Evolutionary conservation across 2,797 vertebrate genomes (phyloP), one percentile per base, ranked within the genome.

Genomic region (Acanthurus leucopareius): DNA sequence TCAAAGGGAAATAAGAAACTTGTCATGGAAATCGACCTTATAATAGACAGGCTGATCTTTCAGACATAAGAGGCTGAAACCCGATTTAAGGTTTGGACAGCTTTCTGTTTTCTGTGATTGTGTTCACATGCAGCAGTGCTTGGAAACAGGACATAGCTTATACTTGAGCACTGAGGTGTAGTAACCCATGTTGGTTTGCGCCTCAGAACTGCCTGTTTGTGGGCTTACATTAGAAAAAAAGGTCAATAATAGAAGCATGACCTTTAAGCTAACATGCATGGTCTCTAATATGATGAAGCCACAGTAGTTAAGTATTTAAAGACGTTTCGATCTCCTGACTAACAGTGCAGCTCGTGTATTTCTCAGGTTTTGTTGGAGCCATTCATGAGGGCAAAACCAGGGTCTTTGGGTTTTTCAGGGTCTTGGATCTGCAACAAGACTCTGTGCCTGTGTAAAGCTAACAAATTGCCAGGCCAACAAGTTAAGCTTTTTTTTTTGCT

Each of bases 11-110:
- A 54, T 17, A 62, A 54, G 20, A 60, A 69, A 52, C 54, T 75
- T 87, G 80, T 81, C 58, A 80, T 84, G 57, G 72, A 16, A 75
- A 81, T 64, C 60, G 62, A 86, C 52, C 40, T 60, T 58, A 81
- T 80, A 79, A 82, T 74, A 16, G 49, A n/a, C 47, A 49, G 42
- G 28, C 45, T 60, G 53, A 51, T 38, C 45, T 65, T 47, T 8
- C 13, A 61, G 40, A 14, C 57, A 17, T 54, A 13, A 58, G 49
- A 74, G 62, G n/a, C 42, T 53, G 22, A 63, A 44, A 14, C 15
- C 13, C 28, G 28, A 57, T 70, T 48, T 73, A 28, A 78, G 56
- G 45, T 44, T 38, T 53, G 67, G 32, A 32, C 3, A n/a, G 19
- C 40, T 65, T 38, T 63, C 3, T 25, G 32, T 28, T 70, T 51